phyloP scores from a whole-genome alignment of 2,113 vertebrate species.

The Ibidorhyncha struthersii region DNA sequence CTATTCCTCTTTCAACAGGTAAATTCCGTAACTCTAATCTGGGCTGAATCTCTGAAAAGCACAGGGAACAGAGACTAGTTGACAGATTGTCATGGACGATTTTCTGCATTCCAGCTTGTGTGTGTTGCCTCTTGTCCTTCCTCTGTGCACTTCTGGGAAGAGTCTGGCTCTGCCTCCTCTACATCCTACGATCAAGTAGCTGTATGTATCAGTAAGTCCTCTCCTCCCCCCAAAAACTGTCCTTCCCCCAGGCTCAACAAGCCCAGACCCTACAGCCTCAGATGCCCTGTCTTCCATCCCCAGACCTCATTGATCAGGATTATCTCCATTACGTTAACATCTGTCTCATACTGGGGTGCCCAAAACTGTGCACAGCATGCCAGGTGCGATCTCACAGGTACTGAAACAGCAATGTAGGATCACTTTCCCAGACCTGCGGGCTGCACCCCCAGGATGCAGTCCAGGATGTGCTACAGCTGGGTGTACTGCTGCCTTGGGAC shows the following conservation, averaged over 20 bases:
- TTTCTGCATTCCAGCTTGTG: neutral
- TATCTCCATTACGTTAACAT: neutral
- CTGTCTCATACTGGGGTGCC: neutral
- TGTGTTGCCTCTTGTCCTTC: neutral
- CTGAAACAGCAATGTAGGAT: neutral
- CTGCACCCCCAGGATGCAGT: neutral
- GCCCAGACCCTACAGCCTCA: neutral
- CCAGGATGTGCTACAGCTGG: neutral
- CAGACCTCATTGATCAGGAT: neutral
- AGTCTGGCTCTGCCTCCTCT: neutral
- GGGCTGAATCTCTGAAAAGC: neutral
- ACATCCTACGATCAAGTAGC: neutral
- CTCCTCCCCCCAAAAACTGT: rapidly evolving
- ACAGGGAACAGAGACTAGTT: neutral
- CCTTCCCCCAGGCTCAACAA: neutral
- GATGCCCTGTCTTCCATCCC: neutral
- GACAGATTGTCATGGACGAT: neutral
- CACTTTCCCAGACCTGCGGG: neutral
- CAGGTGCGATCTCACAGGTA: neutral
- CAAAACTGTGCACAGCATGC: neutral
- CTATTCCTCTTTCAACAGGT: neutral
- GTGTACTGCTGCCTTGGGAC: neutral
- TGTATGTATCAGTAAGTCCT: neutral
- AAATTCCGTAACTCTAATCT: neutral
- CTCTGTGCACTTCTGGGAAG: neutral